Conservation (phyloP, 2,888 invertebrate species). For the Dermolepida albohirtum region DNA sequence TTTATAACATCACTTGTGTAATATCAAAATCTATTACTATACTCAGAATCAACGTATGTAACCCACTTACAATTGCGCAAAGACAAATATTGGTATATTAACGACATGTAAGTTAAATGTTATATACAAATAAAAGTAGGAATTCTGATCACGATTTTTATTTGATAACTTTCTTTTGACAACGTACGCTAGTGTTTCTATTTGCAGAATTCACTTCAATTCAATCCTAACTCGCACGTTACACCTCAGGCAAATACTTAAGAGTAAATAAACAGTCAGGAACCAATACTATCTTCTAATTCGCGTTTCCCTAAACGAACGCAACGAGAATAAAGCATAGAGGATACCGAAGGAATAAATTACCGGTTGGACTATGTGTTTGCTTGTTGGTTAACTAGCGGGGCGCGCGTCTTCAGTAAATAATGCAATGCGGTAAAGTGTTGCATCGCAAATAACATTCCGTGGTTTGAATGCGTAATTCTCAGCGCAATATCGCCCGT, state of each 20-base stretch:
- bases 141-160: no score
- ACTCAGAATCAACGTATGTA: no score
- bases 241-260: not conserved
- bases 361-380: constrained; percentile 6
- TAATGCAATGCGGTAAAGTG: constrained; percentile 13
- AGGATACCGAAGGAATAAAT: constrained; percentile 2
- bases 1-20: no score
- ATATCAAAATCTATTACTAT: no score
- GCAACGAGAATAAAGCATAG: not conserved
- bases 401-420: constrained; percentile 1
- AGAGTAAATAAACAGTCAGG: not conserved
- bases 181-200: no score
- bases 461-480: constrained; percentile 13
- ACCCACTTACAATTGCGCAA: no score
- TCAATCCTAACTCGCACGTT: not conserved
- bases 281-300: constrained; percentile 1
- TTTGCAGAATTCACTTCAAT: no score
- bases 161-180: no score
- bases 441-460: constrained; percentile 18
- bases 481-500: constrained; percentile 5
- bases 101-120: no score
- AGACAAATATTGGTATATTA: no score
- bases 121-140: no score
- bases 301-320: not conserved
- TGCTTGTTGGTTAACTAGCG: not conserved